Conservation (phyloP, 2,113 vertebrate genomes). For the Trochalopteron elliotii region DNA sequence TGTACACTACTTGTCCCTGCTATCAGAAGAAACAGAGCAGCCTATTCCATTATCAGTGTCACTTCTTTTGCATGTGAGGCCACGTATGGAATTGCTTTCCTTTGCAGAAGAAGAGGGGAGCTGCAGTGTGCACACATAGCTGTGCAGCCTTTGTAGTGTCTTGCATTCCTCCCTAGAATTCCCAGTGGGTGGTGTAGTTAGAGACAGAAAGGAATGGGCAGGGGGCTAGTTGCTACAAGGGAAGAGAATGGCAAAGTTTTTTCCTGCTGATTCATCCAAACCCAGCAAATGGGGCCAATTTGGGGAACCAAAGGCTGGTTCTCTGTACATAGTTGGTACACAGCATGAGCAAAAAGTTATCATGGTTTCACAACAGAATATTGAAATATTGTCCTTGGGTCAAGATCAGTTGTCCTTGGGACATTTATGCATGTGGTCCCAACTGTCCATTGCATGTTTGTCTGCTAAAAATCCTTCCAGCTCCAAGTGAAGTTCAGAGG, state of each 20-base stretch:
- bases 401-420: not conserved
- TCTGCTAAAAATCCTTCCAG: not conserved
- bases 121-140: conserved; percentile 4
- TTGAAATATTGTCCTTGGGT: not conserved
- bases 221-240: not conserved
- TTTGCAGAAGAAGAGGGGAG: not conserved
- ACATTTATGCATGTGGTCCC: not conserved
- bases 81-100: not conserved
- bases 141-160: conserved; percentile 15
- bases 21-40: not conserved
- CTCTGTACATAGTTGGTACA: fast-evolving
- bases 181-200: not conserved
- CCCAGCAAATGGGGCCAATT: not conserved
- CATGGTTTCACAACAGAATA: not conserved
- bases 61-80: not conserved
- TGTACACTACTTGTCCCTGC: not conserved
- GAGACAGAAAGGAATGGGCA: not conserved
- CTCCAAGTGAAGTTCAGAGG: not conserved
- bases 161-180: not conserved
- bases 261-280: not conserved
- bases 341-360: not conserved
- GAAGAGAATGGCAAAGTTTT: not conserved
- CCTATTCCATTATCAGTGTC: not conserved
- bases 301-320: not conserved
- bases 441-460: not conserved